Base-by-base conservation (phyloP, 2,797 vertebrate species). In the Chrosomus eos region DNA sequence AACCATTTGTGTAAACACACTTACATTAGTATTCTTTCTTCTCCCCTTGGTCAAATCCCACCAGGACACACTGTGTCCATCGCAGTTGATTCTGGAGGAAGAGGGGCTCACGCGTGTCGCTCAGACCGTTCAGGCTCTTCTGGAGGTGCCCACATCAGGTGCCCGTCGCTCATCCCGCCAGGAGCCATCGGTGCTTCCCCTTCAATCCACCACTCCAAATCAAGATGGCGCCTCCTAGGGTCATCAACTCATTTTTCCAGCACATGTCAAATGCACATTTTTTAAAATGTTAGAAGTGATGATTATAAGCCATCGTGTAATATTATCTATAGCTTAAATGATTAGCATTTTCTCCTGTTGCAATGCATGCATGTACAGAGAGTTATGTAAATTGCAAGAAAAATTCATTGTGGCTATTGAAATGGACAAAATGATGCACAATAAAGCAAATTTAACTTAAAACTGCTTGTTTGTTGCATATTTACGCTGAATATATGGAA, bases 61-160 rank as follows among this genome's bases (percentile, higher is more conserved):
- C 58, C 92, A 97, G 96, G 96, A 97, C 16, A 90, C 91, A 36
- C 85, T 97, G 88, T 96, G 96, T 89, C 93, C 95, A n/a, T 88
- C 96, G 26, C 94, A 95, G 82, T 95, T 96, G 89, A 94, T 96
- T 87, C 72, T 90, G 89, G 96, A 97, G 87, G 96, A 96, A 1
- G 96, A 97, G 85, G 95, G 96, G 5, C 91, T 97, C 89, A 92
- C 87, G 14, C 92, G 94, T 3, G 87, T 97, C 72, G 94, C 94
- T 78, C 94, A 93, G 77, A 95, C 93, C 0, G 77, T 97, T 87
- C 95, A 93, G 38, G 80, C 90, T 4, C 88, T 97, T 87, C 88
- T 95, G 43, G 93, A 95, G 21, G 83, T 92, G 74, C 88, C 89
- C 0, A 78, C 1, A 3, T 88, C 86, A 33, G 89, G 87, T 36